Evolutionary conservation across 2,797 vertebrate genomes (phyloP).

Genomic region (Limnodromus scolopaceus): DNA sequence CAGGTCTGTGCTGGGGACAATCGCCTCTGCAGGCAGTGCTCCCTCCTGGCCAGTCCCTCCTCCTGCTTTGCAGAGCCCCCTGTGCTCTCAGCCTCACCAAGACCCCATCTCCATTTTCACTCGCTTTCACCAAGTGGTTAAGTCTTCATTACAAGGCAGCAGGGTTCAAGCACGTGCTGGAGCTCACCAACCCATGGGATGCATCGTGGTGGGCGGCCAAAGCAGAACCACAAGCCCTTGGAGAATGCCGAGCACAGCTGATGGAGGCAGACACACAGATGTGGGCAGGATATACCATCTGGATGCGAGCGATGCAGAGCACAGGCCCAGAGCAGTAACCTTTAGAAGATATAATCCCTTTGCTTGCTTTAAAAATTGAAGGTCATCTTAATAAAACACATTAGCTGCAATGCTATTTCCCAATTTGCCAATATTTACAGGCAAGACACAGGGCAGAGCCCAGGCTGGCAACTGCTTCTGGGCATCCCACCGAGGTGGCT

Average conservation of each 20-base stretch:
- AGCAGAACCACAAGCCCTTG: background rate
- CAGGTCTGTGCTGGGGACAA: no score
- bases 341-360: background rate
- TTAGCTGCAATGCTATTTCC: background rate
- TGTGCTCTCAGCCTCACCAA: background rate
- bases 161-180: background rate
- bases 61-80: background rate
- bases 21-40: fast-evolving
- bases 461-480: background rate
- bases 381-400: background rate
- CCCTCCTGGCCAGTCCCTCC: background rate
- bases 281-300: background rate
- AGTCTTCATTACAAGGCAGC: background rate
- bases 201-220: fast-evolving
- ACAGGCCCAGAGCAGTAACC: background rate
- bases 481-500: background rate
- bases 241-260: background rate
- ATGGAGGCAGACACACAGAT: fast-evolving
- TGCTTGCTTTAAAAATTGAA: background rate
- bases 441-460: background rate
- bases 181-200: fast-evolving
- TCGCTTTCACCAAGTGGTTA: background rate
- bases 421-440: background rate
- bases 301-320: background rate
- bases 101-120: background rate